These are phyloP conservation scores for Scortum barcoo DNA, from an alignment of 2,113 vertebrate species.

Conservation along the genomic window DNA sequence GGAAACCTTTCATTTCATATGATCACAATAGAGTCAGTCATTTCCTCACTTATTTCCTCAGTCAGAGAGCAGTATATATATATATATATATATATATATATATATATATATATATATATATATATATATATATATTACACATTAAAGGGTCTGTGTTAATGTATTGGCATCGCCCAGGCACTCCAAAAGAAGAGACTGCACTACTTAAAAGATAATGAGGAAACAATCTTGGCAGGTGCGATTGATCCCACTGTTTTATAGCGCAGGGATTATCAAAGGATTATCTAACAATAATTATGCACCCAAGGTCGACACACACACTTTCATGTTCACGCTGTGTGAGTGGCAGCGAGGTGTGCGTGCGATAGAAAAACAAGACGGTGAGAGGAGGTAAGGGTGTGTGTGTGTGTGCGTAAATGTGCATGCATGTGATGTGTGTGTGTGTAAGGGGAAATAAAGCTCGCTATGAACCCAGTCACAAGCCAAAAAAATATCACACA, in stretches of 20 bases:
- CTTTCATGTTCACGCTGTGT: slow-evolving; percentile 72
- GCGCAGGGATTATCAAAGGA: slow-evolving; percentile 83
- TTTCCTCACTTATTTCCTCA: slow-evolving; percentile 58
- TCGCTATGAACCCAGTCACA: slow-evolving; percentile 24
- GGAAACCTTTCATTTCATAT: slow-evolving; percentile 67
- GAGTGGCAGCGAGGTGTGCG: slow-evolving; percentile 59
- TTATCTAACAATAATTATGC: slow-evolving; percentile 82
- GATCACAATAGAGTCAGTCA: slow-evolving; percentile 64
- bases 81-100: too few relatives aligned
- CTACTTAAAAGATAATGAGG: slow-evolving; percentile 82
- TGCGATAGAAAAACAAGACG: background rate
- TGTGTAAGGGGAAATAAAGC: background rate
- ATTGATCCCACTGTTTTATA: slow-evolving; percentile 80
- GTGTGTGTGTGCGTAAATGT: background rate
- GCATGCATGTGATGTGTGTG: background rate
- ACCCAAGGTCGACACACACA: slow-evolving; percentile 69
- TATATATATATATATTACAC: slow-evolving; percentile 37
- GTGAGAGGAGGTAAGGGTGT: slow-evolving; percentile 23
- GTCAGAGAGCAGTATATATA: slow-evolving; percentile 44
- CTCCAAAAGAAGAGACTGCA: slow-evolving; percentile 65
- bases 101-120: too few relatives aligned
- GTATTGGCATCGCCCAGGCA: slow-evolving; percentile 52
- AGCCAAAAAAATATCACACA: slow-evolving; percentile 36
- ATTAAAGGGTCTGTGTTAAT: slow-evolving; percentile 69
- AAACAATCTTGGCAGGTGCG: slow-evolving; percentile 75